phyloP scores from a whole-genome alignment of 2,113 vertebrate species.

The Fukomys damarensis region DNA sequence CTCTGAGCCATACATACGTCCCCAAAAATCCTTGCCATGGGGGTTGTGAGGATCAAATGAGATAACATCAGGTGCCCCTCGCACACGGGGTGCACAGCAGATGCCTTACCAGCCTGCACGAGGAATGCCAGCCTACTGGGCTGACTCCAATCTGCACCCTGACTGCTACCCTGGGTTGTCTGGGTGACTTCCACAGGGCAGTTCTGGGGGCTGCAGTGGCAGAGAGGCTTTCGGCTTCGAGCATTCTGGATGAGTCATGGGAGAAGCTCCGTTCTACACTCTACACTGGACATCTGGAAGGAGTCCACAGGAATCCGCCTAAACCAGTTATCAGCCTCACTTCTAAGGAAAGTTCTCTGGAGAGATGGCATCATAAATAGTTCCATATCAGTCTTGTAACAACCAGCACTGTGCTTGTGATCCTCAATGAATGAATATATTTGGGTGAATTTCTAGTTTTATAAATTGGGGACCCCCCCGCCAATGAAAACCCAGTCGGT shows the following conservation, averaged over 20 bases:
- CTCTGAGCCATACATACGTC: neutral
- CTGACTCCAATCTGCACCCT: neutral
- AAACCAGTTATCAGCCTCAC: neutral
- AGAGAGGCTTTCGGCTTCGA: neutral
- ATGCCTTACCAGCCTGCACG: too few relatives aligned
- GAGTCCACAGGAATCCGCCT: neutral
- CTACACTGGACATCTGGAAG: neutral
- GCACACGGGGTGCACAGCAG: fast-evolving
- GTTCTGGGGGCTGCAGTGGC: neutral
- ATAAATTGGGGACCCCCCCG: neutral
- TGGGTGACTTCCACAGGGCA: neutral
- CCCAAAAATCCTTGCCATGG: neutral
- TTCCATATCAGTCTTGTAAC: neutral
- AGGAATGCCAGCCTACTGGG: neutral
- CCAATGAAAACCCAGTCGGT: neutral
- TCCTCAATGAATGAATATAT: neutral
- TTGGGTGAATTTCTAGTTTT: neutral
- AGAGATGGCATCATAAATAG: neutral
- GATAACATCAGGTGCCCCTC: neutral
- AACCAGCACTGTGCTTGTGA: neutral
- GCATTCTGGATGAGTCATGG: neutral
- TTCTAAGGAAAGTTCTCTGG: neutral
- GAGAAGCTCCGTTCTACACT: neutral
- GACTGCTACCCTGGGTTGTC: neutral
- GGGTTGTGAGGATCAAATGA: neutral